A percentile compares a stretch with the other conserved stretches of the same genome.
These are phyloP conservation scores for Plusia festucae DNA, from an alignment of 2,888 invertebrate species.

Conservation along the genomic window DNA sequence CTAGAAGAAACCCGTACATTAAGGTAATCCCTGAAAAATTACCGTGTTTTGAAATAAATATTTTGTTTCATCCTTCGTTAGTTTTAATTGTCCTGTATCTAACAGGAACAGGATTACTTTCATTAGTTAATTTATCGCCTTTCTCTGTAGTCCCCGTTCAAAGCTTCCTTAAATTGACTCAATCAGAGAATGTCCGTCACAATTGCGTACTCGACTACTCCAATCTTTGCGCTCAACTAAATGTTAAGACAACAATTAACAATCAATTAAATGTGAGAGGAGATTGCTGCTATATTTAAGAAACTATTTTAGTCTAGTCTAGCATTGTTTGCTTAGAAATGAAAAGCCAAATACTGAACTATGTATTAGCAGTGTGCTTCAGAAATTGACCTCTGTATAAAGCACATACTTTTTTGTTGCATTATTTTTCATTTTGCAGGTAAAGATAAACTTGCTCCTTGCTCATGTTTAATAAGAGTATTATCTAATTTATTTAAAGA, in stretches of 20 bases:
- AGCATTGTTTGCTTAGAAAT: background rate
- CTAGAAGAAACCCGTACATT: too few relatives aligned
- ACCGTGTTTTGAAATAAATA: too few relatives aligned
- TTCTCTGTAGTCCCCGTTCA: background rate
- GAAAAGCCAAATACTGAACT: background rate
- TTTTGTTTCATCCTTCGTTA: background rate
- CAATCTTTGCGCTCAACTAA: constrained; percentile 9
- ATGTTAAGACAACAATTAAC: constrained; percentile 28
- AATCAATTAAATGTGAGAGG: constrained; percentile 18
- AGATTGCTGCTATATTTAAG: background rate
- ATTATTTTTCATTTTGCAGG: too few relatives aligned
- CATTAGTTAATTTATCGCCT: background rate
- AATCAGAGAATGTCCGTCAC: constrained; percentile 2
- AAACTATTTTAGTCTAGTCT: constrained; percentile 6
- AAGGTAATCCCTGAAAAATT: too few relatives aligned
- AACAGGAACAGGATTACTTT: background rate
- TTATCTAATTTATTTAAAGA: too few relatives aligned
- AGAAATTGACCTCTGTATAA: background rate
- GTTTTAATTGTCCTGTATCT: background rate
- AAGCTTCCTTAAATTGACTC: background rate
- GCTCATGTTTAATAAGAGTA: too few relatives aligned
- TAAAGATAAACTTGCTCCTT: too few relatives aligned
- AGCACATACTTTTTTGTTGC: too few relatives aligned
- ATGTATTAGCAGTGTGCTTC: background rate
- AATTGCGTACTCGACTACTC: too few relatives aligned